Base-by-base conservation (phyloP, 2,888 invertebrate species). In the Drosophila rubida region DNA sequence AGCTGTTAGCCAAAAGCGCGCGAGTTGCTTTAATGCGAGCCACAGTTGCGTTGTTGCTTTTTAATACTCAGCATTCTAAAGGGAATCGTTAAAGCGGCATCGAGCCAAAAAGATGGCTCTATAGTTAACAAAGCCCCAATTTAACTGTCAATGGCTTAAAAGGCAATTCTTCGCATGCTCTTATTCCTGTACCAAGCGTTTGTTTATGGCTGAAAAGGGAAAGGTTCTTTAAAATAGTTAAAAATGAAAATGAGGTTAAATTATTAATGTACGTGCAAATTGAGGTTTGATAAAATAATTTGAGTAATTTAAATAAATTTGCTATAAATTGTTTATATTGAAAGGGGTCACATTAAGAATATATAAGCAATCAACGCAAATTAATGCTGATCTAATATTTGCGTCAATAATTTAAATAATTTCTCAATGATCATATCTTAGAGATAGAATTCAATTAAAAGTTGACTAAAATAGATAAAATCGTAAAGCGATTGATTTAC, bases 1-100 rank as follows among this genome's bases (percentile, higher is more conserved):
- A 39, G 44, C 37, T 63, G 44, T 75, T 75, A 55, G 73, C 73
- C 73, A 74, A 74, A 62, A 25, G 19, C 58, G 55, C 74, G 19
- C 46, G 35, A 63, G 55, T 51, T 44, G 67, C 60, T 57, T 44
- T 46, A 63, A 53, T 32, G 53, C 30, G 41, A 23, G 4, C 11
- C n/a, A 19, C 32, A 35, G 32, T 39, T 55, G 50, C 46, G 42
- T 37, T 55, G 32, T 39, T 55, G 50, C 46, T 37, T 37, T 55
- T 73, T 50, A 66, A 50, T 39, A 39, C 27, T 32, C n/a, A 32
- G n/a, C 32, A 60, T 49, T 59, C 27, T 42, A 54, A 45, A 16
- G 51, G 42, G 27, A 42, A 65, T 42, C 48, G 16, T 54, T 50
- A 59, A 58, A 49, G 19, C 32, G 37, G 14, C 13, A 5, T 14